These are phyloP conservation scores for Sorex araneus DNA, from an alignment of 2,113 vertebrate species.

Conservation along the genomic window DNA sequence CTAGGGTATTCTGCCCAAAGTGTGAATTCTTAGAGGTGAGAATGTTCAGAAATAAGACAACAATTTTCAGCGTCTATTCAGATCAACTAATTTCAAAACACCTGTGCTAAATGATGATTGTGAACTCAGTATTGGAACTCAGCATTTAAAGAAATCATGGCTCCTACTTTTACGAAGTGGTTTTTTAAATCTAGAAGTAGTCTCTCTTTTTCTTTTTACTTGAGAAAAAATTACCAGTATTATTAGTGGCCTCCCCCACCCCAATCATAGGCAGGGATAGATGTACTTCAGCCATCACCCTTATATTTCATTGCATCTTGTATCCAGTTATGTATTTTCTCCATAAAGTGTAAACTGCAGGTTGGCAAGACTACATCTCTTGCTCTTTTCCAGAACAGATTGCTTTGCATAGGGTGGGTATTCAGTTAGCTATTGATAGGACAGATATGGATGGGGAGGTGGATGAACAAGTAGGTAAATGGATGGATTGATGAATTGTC, in stretches of 20 bases:
- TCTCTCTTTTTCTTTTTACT: background rate
- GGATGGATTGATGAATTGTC: background rate
- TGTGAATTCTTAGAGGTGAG: background rate
- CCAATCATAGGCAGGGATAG: background rate
- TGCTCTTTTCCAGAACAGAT: background rate
- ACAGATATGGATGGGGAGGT: too few species aligned
- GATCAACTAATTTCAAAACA: background rate
- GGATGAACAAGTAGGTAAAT: background rate
- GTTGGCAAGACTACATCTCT: background rate
- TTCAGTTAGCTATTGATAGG: background rate
- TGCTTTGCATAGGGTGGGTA: background rate
- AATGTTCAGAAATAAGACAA: conserved; percentile 6
- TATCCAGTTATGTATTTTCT: background rate
- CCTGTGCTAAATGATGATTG: background rate
- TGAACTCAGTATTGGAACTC: background rate
- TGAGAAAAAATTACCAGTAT: background rate
- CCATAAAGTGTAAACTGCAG: background rate
- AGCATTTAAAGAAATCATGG: background rate
- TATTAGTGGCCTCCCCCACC: background rate
- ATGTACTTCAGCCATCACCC: background rate
- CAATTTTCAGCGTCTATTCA: background rate
- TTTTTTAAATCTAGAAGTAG: too few species aligned
- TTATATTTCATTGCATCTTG: background rate
- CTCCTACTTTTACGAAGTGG: background rate
- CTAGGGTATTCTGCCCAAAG: background rate